phyloP scores from a whole-genome alignment of 2,113 vertebrate genomes.

The Choloepus hoffmanni region DNA sequence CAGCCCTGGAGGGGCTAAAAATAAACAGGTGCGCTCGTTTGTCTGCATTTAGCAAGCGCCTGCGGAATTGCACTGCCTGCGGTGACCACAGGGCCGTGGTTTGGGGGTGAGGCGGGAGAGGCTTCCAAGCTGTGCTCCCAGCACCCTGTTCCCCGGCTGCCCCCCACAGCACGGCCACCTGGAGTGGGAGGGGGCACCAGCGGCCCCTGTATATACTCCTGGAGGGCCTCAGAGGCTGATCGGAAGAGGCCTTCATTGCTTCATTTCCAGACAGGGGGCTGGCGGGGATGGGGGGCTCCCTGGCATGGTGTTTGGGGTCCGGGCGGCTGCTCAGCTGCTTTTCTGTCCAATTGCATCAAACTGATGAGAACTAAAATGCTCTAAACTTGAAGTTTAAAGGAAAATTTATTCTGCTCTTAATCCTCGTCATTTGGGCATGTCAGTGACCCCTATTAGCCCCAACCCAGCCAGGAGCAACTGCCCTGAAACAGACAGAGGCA shows the following conservation, averaged over 20 bases:
- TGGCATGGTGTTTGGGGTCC: neutral
- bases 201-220: neutral
- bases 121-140: neutral
- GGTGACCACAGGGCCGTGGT: neutral
- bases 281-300: neutral
- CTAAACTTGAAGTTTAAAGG: constrained; percentile 19
- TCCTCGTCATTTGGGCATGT: neutral
- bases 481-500: neutral
- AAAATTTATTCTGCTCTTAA: constrained; percentile 16
- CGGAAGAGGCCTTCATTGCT: neutral
- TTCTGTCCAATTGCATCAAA: neutral
- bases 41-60: neutral
- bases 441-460: neutral
- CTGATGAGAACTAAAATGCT: neutral
- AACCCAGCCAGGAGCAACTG: neutral
- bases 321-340: neutral
- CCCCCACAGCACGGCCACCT: neutral
- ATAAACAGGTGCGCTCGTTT: neutral
- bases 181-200: neutral
- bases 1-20: neutral
- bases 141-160: rapidly evolving
- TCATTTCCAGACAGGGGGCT: neutral
- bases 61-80: neutral
- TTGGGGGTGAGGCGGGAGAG: neutral
- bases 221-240: neutral